Percentiles rank a stretch among this genome's conserved stretches.
These are phyloP conservation scores for Crenuchus spilurus DNA, from an alignment of 2,797 vertebrate genomes.

Conservation along the genomic window DNA sequence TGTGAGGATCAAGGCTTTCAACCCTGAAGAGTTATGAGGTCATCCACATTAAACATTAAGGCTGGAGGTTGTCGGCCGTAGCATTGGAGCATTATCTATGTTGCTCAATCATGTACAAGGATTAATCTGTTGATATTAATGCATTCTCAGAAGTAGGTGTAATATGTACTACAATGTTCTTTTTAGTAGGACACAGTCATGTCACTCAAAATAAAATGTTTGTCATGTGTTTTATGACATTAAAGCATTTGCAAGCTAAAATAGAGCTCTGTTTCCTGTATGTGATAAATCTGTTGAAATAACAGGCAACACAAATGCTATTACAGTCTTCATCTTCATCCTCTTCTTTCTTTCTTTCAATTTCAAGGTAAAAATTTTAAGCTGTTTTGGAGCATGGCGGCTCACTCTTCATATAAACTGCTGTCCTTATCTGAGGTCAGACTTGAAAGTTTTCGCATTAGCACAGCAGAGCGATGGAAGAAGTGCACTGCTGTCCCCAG, in stretches of 20 bases:
- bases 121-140: too few relatives aligned
- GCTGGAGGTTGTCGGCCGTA: background rate
- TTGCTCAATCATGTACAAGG: background rate
- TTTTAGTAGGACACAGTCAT: too few relatives aligned
- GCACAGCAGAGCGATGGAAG: constrained; percentile 3
- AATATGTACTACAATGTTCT: too few relatives aligned
- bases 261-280: too few relatives aligned
- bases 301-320: background rate
- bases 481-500: background rate
- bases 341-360: too few relatives aligned
- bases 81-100: background rate
- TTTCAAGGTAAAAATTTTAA: constrained; percentile 8
- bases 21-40: background rate
- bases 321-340: background rate
- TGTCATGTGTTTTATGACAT: too few relatives aligned
- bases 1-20: too few relatives aligned
- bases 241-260: too few relatives aligned
- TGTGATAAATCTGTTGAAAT: background rate
- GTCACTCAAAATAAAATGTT: too few relatives aligned
- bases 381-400: background rate
- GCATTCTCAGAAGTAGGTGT: too few relatives aligned
- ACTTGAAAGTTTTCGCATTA: constrained; percentile 6
- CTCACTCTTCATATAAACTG: constrained; percentile 5
- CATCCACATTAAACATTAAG: background rate
- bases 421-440: constrained; percentile 12